A percentile compares a stretch with the other conserved stretches of the same genome.
Conservation (phyloP, 1,140 invertebrate genomes). For the Pseudoatta argentina region DNA sequence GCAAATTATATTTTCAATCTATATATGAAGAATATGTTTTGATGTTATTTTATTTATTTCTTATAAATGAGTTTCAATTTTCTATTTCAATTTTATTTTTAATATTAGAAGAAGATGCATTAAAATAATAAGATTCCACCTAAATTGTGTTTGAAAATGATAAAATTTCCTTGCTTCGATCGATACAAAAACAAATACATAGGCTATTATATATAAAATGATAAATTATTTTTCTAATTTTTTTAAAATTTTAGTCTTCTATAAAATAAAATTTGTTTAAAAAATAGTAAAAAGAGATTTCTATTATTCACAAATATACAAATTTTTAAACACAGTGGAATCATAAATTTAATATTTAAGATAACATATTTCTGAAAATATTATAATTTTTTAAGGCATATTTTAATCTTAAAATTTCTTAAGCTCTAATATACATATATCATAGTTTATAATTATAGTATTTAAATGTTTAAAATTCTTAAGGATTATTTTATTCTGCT, state of each 20-base stretch:
- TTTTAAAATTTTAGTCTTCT: neutral
- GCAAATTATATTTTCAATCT: neutral
- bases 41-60: neutral
- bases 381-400: neutral
- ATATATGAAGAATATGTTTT: neutral
- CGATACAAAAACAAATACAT: neutral
- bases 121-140: neutral
- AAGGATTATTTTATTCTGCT: neutral
- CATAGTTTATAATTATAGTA: neutral
- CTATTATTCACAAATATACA: neutral
- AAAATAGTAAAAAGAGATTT: neutral
- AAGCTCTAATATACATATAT: neutral
- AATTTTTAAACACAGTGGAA: neutral
- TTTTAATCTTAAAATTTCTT: neutral
- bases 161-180: neutral
- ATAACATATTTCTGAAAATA: conserved; percentile 5
- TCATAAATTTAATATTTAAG: conserved; percentile 7
- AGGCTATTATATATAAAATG: neutral
- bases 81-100: neutral
- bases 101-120: neutral
- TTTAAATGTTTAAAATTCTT: conserved; percentile 10
- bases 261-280: conserved; percentile 1
- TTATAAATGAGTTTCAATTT: neutral
- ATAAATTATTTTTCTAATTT: neutral
- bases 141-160: neutral